phyloP scores from a whole-genome alignment of 2,113 vertebrate genomes.

The Cynocephalus volans region DNA sequence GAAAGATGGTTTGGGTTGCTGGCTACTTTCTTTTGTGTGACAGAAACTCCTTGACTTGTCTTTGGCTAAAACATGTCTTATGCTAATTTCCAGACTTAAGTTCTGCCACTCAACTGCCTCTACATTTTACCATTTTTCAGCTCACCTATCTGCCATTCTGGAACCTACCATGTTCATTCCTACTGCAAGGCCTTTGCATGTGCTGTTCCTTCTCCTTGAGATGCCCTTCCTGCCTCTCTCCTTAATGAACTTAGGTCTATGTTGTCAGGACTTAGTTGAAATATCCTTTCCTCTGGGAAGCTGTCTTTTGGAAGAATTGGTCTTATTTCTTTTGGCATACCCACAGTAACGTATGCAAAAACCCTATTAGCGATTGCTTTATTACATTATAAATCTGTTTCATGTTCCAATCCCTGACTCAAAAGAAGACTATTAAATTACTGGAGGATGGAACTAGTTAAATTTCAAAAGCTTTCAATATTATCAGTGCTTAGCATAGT shows the following conservation, averaged over 20 bases:
- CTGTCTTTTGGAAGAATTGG: not conserved
- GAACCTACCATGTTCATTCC: not conserved
- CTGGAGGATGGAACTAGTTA: not conserved
- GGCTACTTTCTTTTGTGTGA: not conserved
- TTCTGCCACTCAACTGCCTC: not conserved
- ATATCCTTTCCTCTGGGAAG: not conserved
- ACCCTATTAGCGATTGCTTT: not conserved
- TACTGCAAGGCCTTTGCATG: not conserved
- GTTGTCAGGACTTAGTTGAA: slow-evolving; percentile 30
- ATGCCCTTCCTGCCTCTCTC: not conserved
- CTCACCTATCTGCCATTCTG: not conserved
- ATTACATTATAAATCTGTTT: slow-evolving; percentile 34
- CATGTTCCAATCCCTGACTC: not conserved
- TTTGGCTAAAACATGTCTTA: not conserved
- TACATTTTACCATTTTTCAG: not conserved
- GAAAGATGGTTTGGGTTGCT: not conserved
- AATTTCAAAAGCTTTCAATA: slow-evolving; percentile 14
- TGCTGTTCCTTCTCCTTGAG: not conserved
- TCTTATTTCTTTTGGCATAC: not conserved
- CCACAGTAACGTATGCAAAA: not conserved
- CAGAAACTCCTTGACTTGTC: not conserved
- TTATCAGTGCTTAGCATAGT: not conserved
- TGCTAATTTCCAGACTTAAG: not conserved
- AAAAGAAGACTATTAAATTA: slow-evolving; percentile 5
- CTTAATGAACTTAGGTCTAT: slow-evolving; percentile 17